Conservation (phyloP, 2,113 vertebrate genomes). For the Calypte anna region DNA sequence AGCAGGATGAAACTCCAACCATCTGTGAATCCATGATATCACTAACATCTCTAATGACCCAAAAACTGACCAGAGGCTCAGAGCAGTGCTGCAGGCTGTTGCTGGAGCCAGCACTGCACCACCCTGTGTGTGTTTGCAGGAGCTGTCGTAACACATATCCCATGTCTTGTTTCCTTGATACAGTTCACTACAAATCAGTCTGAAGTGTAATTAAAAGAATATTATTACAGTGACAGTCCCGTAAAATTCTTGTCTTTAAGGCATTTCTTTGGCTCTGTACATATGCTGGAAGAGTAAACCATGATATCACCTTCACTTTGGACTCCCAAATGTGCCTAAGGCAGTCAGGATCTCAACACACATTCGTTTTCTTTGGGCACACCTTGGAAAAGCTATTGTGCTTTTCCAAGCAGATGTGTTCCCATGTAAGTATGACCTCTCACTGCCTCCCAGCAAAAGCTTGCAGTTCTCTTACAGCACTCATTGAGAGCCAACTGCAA, state of each 20-base stretch:
- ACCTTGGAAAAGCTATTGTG: neutral
- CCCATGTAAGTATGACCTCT: rapidly evolving
- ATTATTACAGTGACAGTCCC: neutral
- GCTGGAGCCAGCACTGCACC: neutral
- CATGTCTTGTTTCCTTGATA: neutral
- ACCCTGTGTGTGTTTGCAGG: neutral
- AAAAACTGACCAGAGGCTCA: neutral
- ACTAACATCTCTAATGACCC: neutral
- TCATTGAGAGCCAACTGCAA: neutral
- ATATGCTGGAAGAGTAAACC: neutral
- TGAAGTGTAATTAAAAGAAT: neutral
- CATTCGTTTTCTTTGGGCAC: neutral
- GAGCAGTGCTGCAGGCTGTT: neutral
- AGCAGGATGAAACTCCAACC: neutral
- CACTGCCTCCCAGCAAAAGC: rapidly evolving
- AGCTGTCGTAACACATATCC: neutral
- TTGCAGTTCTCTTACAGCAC: neutral
- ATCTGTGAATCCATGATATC: neutral
- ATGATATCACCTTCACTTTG: neutral
- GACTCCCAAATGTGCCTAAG: neutral
- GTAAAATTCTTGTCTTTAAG: neutral
- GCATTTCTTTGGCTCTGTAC: neutral
- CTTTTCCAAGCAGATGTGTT: neutral
- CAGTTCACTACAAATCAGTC: neutral
- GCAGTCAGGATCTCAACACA: neutral